Conservation (phyloP, 2,888 invertebrate genomes). For the Pardosa pseudoannulata region DNA sequence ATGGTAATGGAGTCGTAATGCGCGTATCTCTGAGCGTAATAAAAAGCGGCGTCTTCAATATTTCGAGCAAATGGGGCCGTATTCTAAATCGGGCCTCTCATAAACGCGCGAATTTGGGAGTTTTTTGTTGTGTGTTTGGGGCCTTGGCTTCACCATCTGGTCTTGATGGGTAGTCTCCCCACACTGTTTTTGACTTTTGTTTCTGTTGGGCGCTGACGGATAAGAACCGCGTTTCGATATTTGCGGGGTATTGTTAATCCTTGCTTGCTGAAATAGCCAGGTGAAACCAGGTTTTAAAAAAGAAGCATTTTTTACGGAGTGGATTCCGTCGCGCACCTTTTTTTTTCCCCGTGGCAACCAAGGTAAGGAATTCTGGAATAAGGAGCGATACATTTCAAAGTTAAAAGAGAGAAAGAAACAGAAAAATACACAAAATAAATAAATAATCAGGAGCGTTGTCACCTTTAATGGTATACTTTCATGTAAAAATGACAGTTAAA, state of each 20-base stretch:
- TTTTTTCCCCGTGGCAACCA: too few relatives aligned
- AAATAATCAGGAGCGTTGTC: too few relatives aligned
- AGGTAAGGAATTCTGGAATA: too few relatives aligned
- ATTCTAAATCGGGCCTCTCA: slow-evolving; percentile 67
- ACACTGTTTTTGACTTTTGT: slow-evolving; percentile 44
- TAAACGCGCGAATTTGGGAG: slow-evolving; percentile 64
- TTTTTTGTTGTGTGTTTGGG: slow-evolving; percentile 59
- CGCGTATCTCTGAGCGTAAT: neutral
- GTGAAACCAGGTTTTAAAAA: slow-evolving; percentile 18
- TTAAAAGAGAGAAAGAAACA: too few relatives aligned
- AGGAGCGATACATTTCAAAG: too few relatives aligned
- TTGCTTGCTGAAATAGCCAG: neutral
- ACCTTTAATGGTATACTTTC: too few relatives aligned
- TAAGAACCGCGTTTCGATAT: slow-evolving; percentile 32
- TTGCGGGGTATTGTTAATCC: slow-evolving; percentile 21
- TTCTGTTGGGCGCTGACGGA: slow-evolving; percentile 46
- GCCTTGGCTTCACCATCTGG: slow-evolving; percentile 57
- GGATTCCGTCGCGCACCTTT: neutral
- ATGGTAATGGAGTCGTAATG: neutral
- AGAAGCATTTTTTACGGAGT: neutral
- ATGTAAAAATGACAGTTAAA: too few relatives aligned
- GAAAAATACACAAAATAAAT: too few relatives aligned
- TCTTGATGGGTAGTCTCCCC: slow-evolving; percentile 60
- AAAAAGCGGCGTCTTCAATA: slow-evolving; percentile 21
- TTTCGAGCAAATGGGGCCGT: slow-evolving; percentile 28